Conservation (phyloP, 2,113 vertebrate species). For the Alosa alosa region DNA sequence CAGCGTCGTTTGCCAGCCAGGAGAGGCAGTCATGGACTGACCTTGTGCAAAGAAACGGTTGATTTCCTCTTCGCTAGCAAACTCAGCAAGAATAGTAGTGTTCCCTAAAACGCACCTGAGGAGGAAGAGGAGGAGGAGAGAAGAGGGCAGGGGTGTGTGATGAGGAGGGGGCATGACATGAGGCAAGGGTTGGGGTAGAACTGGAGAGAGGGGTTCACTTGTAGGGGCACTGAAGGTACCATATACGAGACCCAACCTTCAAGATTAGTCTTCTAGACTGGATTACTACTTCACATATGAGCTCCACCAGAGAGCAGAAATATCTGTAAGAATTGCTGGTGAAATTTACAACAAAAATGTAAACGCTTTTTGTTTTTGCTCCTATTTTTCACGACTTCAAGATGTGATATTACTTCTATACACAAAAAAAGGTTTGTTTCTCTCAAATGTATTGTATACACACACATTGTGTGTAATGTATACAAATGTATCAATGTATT, state of each 20-base stretch:
- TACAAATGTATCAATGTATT: no score
- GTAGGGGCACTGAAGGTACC: background rate
- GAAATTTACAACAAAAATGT: no score
- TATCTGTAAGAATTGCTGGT: background rate
- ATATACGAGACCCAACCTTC: background rate
- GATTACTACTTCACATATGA: background rate
- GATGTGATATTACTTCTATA: no score
- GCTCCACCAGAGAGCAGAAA: background rate
- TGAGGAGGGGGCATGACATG: background rate
- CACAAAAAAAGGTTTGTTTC: no score
- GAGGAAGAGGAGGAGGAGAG: background rate
- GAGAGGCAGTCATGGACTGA: constrained; percentile 93
- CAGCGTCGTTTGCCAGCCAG: constrained; percentile 90
- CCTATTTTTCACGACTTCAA: no score
- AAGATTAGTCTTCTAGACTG: background rate
- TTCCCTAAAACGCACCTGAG: constrained; percentile 99
- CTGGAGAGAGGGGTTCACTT: background rate
- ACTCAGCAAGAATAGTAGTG: constrained; percentile 99
- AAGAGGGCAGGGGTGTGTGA: background rate
- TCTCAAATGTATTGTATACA: no score
- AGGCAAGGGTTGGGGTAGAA: background rate
- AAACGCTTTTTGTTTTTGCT: no score
- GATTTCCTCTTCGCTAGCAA: constrained; percentile 99
- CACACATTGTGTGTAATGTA: no score
- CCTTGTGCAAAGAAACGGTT: constrained; percentile 99